Evolutionary conservation across 2,797 vertebrate species (phyloP).

Genomic region (Tangara arthus): DNA sequence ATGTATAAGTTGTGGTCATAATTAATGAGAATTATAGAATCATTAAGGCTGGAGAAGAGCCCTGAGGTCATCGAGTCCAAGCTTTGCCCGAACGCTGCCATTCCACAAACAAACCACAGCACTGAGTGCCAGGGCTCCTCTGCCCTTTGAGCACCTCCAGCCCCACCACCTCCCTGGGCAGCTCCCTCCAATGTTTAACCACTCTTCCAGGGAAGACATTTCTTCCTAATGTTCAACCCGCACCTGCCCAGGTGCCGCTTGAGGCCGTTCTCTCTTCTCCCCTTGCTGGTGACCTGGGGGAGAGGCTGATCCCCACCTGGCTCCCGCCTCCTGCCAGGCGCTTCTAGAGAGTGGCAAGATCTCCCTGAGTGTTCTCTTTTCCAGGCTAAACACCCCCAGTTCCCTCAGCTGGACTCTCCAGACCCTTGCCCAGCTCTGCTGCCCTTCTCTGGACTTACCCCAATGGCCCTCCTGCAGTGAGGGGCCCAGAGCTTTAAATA

Average conservation of each 20-base stretch:
- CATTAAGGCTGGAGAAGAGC: neutral
- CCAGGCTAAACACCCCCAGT: neutral
- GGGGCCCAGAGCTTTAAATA: neutral
- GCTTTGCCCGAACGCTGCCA: fast-evolving
- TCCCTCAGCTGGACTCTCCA: neutral
- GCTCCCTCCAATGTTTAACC: neutral
- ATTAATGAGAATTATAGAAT: neutral
- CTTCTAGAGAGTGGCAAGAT: neutral
- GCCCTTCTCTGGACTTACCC: neutral
- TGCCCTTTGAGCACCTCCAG: neutral
- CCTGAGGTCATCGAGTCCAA: too few species aligned
- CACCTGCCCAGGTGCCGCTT: neutral
- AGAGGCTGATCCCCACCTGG: neutral
- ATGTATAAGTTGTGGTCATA: neutral
- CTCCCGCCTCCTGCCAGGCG: neutral
- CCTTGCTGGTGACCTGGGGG: neutral
- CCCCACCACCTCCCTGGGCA: too few species aligned
- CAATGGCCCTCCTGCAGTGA: too few species aligned
- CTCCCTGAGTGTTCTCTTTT: neutral
- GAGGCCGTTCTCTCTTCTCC: neutral
- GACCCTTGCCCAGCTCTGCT: neutral
- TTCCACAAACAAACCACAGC: neutral
- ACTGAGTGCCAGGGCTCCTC: neutral
- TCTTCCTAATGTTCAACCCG: neutral
- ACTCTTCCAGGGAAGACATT: neutral